Evolutionary conservation across 2,113 vertebrate species (phyloP).

Genomic region (Erinaceus europaeus): DNA sequence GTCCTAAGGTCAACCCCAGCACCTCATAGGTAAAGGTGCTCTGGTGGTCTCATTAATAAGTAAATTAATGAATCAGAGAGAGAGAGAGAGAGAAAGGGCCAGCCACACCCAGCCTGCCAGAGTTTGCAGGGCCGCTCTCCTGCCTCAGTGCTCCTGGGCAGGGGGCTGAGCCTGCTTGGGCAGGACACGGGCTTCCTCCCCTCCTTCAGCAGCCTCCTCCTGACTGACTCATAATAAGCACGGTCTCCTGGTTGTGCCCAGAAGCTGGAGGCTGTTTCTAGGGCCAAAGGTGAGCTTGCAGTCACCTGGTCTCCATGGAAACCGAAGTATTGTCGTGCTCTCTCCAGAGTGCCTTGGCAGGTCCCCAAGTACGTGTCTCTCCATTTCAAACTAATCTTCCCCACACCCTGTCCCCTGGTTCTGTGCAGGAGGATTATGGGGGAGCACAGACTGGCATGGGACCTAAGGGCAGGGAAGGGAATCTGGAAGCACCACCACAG

Average conservation of each 20-base stretch:
- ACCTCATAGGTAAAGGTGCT: no score
- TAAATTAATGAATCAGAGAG: no score
- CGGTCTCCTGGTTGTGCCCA: not conserved
- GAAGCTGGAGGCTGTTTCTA: slow-evolving; percentile 64
- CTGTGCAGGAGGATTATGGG: not conserved
- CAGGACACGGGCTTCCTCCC: no score
- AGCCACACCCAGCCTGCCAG: no score
- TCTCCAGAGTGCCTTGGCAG: slow-evolving; percentile 43
- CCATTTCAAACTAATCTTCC: slow-evolving; percentile 15
- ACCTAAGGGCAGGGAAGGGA: not conserved
- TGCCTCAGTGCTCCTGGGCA: not conserved
- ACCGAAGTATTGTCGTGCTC: not conserved
- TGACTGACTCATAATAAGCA: no score
- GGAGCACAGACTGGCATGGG: accelerated
- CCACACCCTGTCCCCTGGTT: not conserved
- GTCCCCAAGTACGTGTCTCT: not conserved
- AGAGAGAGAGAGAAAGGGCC: no score
- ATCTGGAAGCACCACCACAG: not conserved
- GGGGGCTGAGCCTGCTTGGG: no score
- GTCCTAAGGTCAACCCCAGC: no score
- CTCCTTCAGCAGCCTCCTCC: not conserved
- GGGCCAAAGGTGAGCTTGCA: slow-evolving; percentile 64
- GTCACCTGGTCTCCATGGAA: slow-evolving; percentile 65
- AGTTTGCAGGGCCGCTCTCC: not conserved
- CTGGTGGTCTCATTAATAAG: no score